Evolutionary conservation across 2,888 invertebrate species (phyloP).

Genomic region (Philereme transversata): DNA sequence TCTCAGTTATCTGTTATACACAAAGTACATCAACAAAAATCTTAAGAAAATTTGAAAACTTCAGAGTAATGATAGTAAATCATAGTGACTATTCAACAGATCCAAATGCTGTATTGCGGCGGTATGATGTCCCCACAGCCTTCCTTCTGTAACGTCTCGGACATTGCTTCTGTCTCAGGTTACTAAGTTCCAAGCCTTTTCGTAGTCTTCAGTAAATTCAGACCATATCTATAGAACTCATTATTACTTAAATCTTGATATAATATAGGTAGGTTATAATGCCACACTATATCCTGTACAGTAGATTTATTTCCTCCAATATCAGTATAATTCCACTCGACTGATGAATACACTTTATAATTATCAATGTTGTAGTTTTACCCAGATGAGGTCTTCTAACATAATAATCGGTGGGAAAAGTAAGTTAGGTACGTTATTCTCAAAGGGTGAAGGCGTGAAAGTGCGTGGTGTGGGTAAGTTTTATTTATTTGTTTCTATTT

Average conservation of each 20-base stretch:
- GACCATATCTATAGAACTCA: background rate
- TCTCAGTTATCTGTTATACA: too few species aligned
- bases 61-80: conserved; percentile 1
- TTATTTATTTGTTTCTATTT: conserved; percentile 43
- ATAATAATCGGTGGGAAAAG: background rate
- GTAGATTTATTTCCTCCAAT: background rate
- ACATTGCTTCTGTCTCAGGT: conserved; percentile 76
- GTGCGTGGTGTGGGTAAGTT: conserved; percentile 82
- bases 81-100: conserved; percentile 52
- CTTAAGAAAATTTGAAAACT: too few species aligned
- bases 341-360: background rate
- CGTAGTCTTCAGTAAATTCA: background rate
- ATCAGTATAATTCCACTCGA: background rate
- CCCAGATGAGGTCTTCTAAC: background rate
- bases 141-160: conserved; percentile 78
- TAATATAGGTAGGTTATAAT: background rate
- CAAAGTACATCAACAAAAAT: too few species aligned
- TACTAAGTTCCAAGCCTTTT: conserved; percentile 24
- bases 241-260: too few species aligned
- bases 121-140: conserved; percentile 78
- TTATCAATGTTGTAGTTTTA: background rate
- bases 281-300: background rate
- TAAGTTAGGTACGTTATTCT: conserved; percentile 11
- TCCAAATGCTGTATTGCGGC: conserved; percentile 77
- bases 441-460: conserved; percentile 44